Percentiles rank a stretch among this genome's conserved stretches.
Conservation (phyloP, 2,113 vertebrate species). For the Leucosticte australis region DNA sequence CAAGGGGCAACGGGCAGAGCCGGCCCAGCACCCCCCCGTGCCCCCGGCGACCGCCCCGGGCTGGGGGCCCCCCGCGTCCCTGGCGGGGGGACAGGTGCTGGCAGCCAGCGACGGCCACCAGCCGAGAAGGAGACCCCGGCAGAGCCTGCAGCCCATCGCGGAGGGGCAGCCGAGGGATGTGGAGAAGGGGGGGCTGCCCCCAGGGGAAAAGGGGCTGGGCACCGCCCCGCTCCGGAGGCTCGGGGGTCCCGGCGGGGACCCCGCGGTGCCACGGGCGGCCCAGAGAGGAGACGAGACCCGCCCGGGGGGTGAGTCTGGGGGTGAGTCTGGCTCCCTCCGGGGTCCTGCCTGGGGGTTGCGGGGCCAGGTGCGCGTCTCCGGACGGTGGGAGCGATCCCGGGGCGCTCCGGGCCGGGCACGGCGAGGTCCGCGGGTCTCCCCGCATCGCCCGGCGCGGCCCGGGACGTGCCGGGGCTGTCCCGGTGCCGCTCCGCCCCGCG, state of each 20-base stretch:
- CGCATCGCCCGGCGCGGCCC: background rate
- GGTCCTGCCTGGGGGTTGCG: background rate
- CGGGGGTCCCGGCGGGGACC: background rate
- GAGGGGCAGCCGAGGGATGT: slow-evolving; percentile 68
- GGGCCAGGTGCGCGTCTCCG: too few species aligned
- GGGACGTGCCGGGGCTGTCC: background rate
- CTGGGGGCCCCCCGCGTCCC: slow-evolving; percentile 38
- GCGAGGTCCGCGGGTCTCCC: background rate
- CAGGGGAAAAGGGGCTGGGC: background rate
- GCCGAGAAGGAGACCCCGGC: slow-evolving; percentile 74
- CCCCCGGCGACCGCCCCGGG: background rate
- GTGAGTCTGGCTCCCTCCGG: too few species aligned
- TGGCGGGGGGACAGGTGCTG: background rate
- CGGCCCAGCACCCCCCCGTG: background rate
- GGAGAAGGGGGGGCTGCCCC: slow-evolving; percentile 62
- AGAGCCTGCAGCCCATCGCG: slow-evolving; percentile 75
- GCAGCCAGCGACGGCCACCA: slow-evolving; percentile 74
- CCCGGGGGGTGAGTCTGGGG: background rate
- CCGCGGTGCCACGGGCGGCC: background rate
- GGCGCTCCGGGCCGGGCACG: background rate
- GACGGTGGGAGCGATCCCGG: background rate
- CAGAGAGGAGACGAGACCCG: background rate
- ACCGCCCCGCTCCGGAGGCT: background rate
- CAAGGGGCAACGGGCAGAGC: slow-evolving; percentile 64
- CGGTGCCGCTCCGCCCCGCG: background rate